Percentiles rank a stretch among this genome's conserved stretches.
These are phyloP conservation scores for Pangasius macronema DNA, from an alignment of 2,797 vertebrate genomes.

Conservation along the genomic window DNA sequence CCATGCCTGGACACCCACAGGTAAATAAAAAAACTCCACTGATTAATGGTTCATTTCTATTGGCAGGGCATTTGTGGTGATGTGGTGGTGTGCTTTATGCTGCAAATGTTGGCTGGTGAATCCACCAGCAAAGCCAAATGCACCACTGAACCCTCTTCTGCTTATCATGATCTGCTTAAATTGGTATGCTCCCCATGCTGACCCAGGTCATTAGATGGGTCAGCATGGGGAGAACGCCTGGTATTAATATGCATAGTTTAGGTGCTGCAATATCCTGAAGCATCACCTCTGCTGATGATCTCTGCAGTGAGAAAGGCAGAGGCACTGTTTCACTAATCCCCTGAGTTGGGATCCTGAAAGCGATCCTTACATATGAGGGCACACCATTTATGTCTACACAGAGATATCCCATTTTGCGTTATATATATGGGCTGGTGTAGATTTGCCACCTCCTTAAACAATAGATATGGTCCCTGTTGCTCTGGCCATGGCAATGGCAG, in stretches of 20 bases:
- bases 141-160: neutral
- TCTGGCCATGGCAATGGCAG: neutral
- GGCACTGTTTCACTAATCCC: neutral
- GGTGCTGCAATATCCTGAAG: neutral
- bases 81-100: neutral
- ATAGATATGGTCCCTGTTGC: neutral
- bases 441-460: neutral
- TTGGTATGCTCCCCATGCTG: neutral
- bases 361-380: neutral
- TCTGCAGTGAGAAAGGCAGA: neutral
- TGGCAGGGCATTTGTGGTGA: neutral
- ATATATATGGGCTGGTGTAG: neutral
- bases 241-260: neutral
- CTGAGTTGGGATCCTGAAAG: neutral
- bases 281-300: too few relatives aligned
- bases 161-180: neutral
- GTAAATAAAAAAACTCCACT: constrained; percentile 6
- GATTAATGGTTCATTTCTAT: neutral
- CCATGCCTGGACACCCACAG: neutral
- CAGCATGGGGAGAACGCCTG: neutral
- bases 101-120: neutral
- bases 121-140: neutral
- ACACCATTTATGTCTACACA: neutral
- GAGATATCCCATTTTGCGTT: neutral
- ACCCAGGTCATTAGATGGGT: neutral